phyloP scores from a whole-genome alignment of 2,888 invertebrate genomes.

The Eudemis profundana region DNA sequence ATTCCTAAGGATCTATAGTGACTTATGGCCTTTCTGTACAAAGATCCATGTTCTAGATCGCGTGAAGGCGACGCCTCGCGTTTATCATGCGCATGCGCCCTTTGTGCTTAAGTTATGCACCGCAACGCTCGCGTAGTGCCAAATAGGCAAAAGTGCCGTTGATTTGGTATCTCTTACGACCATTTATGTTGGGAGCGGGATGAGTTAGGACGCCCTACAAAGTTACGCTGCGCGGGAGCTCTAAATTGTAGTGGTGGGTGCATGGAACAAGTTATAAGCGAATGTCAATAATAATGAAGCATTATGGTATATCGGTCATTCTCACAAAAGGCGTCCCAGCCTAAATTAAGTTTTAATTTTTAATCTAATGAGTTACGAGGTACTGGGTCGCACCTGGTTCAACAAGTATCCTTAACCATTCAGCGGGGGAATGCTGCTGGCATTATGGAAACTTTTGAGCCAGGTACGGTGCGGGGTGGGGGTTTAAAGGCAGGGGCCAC shows the following conservation, averaged over 20 bases:
- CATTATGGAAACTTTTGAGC: too few relatives aligned
- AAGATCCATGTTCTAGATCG: conserved; percentile 28
- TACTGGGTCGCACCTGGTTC: too few relatives aligned
- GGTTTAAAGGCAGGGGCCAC: too few relatives aligned
- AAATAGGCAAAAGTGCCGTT: background rate
- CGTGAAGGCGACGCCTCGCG: conserved; percentile 41
- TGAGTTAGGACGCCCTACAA: conserved; percentile 37
- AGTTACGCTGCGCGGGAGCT: conserved; percentile 41
- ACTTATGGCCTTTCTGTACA: background rate
- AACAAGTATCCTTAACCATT: too few relatives aligned
- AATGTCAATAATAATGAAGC: too few relatives aligned
- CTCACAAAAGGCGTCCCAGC: too few relatives aligned
- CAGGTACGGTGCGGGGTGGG: too few relatives aligned
- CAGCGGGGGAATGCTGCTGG: too few relatives aligned
- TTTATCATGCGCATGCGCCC: conserved; percentile 34
- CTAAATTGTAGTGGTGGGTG: conserved; percentile 29
- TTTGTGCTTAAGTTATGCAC: conserved; percentile 41
- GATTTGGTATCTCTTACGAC: background rate
- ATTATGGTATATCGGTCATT: too few relatives aligned
- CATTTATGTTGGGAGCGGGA: conserved; percentile 1
- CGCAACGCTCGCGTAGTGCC: background rate
- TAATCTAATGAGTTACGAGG: too few relatives aligned
- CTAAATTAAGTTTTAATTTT: too few relatives aligned
- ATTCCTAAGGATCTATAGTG: background rate
- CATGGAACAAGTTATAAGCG: conserved; percentile 6